Evolutionary conservation across 2,113 vertebrate genomes (phyloP).

Genomic region (Anhinga rufa): DNA sequence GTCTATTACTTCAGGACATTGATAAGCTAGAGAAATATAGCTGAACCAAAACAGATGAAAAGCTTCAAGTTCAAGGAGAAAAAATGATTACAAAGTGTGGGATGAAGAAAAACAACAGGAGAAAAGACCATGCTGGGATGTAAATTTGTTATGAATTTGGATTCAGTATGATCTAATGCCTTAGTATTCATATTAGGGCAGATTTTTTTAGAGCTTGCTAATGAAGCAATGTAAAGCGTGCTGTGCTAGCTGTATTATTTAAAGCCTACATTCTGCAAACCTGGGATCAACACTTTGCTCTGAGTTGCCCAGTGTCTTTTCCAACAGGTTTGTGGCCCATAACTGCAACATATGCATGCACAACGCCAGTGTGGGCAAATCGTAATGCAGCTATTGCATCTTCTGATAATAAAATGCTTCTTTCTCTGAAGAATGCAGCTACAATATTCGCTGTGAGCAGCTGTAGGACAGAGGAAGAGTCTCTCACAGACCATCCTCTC

Average conservation of each 20-base stretch:
- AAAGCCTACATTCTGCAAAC: not conserved
- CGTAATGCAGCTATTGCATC: not conserved
- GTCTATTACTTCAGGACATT: not conserved
- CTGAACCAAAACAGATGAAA: not conserved
- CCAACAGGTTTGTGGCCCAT: not conserved
- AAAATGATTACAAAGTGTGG: not conserved
- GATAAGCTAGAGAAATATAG: not conserved
- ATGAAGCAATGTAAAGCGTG: not conserved
- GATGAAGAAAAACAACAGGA: not conserved
- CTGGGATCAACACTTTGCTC: not conserved
- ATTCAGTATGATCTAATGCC: not conserved
- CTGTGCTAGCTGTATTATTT: not conserved
- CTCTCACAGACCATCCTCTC: not conserved
- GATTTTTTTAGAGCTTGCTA: not conserved
- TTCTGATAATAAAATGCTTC: not conserved
- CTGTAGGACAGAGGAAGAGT: not conserved
- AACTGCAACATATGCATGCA: not conserved
- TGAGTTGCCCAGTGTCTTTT: not conserved
- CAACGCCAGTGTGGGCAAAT: fast-evolving
- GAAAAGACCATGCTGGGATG: not conserved
- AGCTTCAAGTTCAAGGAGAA: not conserved
- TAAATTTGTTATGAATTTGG: not conserved
- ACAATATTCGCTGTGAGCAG: not conserved
- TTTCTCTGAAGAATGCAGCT: not conserved
- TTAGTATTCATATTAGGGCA: not conserved